phyloP scores from a whole-genome alignment of 2,888 invertebrate species.

The Meiosimyza decipiens region DNA sequence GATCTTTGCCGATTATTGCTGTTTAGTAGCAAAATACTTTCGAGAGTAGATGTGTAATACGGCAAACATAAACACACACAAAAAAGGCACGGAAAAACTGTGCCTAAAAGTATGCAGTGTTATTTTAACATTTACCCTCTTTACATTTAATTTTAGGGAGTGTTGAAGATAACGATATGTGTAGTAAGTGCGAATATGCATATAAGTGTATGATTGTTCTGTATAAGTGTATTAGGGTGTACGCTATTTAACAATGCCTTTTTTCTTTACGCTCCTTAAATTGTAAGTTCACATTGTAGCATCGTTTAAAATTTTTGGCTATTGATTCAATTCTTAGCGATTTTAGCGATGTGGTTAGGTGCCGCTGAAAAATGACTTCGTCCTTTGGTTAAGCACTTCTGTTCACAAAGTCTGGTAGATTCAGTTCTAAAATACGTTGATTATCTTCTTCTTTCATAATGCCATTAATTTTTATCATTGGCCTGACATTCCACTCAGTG shows the following conservation, averaged over 20 bases:
- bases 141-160: slow-evolving; percentile 20
- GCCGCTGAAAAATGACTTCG: too few species aligned
- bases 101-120: slow-evolving; percentile 47
- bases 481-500: too few species aligned
- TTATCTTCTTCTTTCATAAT: too few species aligned
- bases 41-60: neutral
- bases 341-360: too few species aligned
- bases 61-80: slow-evolving; percentile 24
- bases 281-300: too few species aligned
- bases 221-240: neutral
- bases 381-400: too few species aligned
- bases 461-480: too few species aligned
- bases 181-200: neutral
- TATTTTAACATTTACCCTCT: slow-evolving; percentile 9
- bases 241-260: neutral
- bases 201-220: neutral
- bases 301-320: too few species aligned
- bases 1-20: slow-evolving; percentile 53
- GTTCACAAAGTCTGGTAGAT: too few species aligned
- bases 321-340: too few species aligned
- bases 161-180: slow-evolving; percentile 14
- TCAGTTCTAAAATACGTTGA: too few species aligned
- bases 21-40: slow-evolving; percentile 40
- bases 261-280: neutral
- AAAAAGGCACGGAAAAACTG: slow-evolving; percentile 47